Conservation (phyloP, 2,113 vertebrate species). For the Boulengeromyrus knoepffleri region DNA sequence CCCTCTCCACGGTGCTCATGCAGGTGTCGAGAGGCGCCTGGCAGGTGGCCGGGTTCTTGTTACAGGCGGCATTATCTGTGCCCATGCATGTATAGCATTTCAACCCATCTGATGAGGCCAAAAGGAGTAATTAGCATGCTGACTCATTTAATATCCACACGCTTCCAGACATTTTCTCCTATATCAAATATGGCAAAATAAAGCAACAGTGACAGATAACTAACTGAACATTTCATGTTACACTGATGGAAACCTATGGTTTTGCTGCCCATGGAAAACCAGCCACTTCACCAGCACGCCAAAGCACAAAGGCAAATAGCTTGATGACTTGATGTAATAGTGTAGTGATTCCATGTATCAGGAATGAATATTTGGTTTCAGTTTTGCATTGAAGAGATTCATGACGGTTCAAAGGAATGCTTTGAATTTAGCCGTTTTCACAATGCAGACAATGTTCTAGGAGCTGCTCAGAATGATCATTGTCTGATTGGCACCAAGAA, state of each 20-base stretch:
- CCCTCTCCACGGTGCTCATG: conserved; percentile 43
- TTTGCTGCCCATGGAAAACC: not conserved
- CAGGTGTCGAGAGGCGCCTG: conserved; percentile 43
- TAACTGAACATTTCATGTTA: not conserved
- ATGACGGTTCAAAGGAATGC: not conserved
- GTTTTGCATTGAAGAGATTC: not conserved
- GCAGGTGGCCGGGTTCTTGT: conserved; percentile 36
- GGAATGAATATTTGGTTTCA: not conserved
- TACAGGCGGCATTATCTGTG: conserved; percentile 45
- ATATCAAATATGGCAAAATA: not conserved
- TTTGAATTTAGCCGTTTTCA: not conserved
- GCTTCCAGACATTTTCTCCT: not conserved
- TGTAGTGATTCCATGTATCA: not conserved
- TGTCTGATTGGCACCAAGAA: not conserved
- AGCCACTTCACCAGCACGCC: not conserved
- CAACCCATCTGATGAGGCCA: conserved; percentile 36
- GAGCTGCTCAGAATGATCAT: not conserved
- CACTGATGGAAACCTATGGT: not conserved
- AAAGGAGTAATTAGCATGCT: not conserved
- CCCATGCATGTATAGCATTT: conserved; percentile 46
- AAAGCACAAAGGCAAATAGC: not conserved
- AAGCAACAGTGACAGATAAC: not conserved
- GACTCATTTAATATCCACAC: not conserved
- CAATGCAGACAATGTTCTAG: not conserved
- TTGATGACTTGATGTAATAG: too few species aligned